phyloP scores from a whole-genome alignment of 2,888 invertebrate species.

The Lithophane socia region DNA sequence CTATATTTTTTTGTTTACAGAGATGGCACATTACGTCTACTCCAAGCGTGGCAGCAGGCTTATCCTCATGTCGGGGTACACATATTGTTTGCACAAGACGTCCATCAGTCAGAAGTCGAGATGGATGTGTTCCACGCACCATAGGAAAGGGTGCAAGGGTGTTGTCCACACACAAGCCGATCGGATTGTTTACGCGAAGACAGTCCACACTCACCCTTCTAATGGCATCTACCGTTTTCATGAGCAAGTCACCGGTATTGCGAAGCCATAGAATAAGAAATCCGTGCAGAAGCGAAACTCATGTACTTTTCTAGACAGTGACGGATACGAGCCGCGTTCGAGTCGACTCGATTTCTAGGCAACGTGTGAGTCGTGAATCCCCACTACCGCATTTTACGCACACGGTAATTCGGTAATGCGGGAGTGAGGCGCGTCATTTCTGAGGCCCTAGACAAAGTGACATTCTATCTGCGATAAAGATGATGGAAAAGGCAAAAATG shows the following conservation, averaged over 20 bases:
- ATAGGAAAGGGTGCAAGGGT: constrained; percentile 41
- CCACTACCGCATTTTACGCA: too few relatives aligned
- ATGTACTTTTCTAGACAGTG: not conserved
- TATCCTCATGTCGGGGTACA: constrained; percentile 20
- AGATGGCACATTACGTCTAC: constrained; percentile 6
- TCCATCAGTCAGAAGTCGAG: constrained; percentile 14
- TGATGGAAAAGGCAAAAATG: too few relatives aligned
- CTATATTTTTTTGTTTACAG: not conserved
- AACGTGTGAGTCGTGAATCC: not conserved
- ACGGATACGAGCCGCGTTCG: too few relatives aligned
- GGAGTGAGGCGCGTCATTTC: too few relatives aligned
- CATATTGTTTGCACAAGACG: constrained; percentile 16
- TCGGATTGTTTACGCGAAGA: constrained; percentile 21
- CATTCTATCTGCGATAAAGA: too few relatives aligned
- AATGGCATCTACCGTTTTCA: constrained; percentile 6
- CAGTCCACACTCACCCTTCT: constrained; percentile 35
- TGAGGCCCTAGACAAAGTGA: too few relatives aligned
- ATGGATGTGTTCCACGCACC: constrained; percentile 47
- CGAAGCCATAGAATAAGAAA: constrained; percentile 1
- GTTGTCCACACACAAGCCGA: constrained; percentile 46
- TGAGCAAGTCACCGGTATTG: not conserved
- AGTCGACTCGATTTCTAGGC: not conserved
- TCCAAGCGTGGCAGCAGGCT: constrained; percentile 11
- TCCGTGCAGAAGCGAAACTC: not conserved
- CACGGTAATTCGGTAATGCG: too few relatives aligned